These are phyloP conservation scores for Temnothorax ravouxi DNA, from an alignment of 2,888 invertebrate species.

Conservation along the genomic window DNA sequence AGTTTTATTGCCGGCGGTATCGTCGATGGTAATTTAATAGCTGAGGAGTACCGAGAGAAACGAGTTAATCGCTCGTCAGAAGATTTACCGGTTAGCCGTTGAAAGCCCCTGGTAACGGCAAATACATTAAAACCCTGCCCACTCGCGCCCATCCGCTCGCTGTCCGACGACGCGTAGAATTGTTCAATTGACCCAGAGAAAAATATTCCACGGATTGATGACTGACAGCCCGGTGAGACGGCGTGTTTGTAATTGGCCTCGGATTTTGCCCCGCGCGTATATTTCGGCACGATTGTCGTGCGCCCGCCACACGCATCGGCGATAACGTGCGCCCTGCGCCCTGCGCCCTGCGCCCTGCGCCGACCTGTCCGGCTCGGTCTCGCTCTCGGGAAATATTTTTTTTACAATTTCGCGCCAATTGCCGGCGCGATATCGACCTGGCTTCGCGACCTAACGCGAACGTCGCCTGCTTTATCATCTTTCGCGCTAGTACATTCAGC, in stretches of 20 bases:
- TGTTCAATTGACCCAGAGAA: conserved; percentile 59
- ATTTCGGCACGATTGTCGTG: conserved; percentile 49
- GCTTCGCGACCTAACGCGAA: conserved; percentile 15
- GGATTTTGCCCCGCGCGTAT: conserved; percentile 51
- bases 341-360: too few relatives aligned
- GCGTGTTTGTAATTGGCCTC: conserved; percentile 57
- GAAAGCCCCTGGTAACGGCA: conserved; percentile 45
- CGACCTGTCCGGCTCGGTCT: conserved; percentile 18
- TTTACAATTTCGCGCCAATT: conserved; percentile 54
- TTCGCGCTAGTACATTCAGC: not conserved
- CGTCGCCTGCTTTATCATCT: not conserved
- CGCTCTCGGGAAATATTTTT: conserved; percentile 48
- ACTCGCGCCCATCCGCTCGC: conserved; percentile 21
- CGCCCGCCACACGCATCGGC: conserved; percentile 35
- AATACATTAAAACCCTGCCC: conserved; percentile 39
- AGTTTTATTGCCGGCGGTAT: conserved; percentile 61
- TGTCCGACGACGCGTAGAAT: conserved; percentile 56
- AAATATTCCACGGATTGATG: conserved; percentile 61
- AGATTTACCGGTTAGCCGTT: conserved; percentile 51
- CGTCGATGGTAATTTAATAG: conserved; percentile 63
- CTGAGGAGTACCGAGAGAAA: conserved; percentile 56
- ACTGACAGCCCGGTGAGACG: conserved; percentile 55
- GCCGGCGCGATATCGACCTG: conserved; percentile 27
- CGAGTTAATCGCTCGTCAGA: conserved; percentile 63
- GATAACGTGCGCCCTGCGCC: conserved; percentile 28